phyloP scores from a whole-genome alignment of 2,888 invertebrate genomes.

The Cataglyphis rosenhaueri region DNA sequence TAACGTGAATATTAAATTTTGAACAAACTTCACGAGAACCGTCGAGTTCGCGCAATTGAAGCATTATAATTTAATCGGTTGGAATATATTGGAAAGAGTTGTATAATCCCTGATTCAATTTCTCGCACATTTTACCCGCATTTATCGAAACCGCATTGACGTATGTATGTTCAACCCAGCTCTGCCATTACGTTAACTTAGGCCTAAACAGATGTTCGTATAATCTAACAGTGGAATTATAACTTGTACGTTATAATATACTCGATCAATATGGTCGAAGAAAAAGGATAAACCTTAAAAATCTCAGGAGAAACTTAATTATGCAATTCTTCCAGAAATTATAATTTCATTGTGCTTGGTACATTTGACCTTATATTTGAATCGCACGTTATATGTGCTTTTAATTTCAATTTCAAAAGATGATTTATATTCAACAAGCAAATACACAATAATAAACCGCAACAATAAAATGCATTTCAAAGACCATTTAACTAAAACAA shows the following conservation, averaged over 20 bases:
- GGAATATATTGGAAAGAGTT: slow-evolving; percentile 30
- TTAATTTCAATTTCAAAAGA: background rate
- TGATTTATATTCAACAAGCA: background rate
- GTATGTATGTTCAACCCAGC: background rate
- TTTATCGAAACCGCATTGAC: slow-evolving; percentile 27
- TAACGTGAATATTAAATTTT: slow-evolving; percentile 43
- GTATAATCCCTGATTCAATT: slow-evolving; percentile 15
- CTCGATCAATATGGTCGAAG: background rate
- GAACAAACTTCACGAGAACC: slow-evolving; percentile 38
- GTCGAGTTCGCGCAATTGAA: slow-evolving; percentile 21
- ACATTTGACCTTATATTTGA: slow-evolving; percentile 4
- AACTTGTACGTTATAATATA: background rate
- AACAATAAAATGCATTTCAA: background rate
- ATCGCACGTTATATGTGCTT: too few relatives aligned
- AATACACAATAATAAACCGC: background rate
- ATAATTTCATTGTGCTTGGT: background rate
- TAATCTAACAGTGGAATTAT: background rate
- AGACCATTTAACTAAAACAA: background rate
- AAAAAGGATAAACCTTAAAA: background rate
- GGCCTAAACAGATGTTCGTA: background rate
- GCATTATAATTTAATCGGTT: slow-evolving; percentile 47
- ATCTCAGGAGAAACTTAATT: background rate
- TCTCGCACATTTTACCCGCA: slow-evolving; percentile 9
- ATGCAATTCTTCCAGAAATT: background rate
- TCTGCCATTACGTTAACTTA: background rate